Evolutionary conservation across 2,888 invertebrate species (phyloP).

Genomic region (Agonopterix alstromeriana): DNA sequence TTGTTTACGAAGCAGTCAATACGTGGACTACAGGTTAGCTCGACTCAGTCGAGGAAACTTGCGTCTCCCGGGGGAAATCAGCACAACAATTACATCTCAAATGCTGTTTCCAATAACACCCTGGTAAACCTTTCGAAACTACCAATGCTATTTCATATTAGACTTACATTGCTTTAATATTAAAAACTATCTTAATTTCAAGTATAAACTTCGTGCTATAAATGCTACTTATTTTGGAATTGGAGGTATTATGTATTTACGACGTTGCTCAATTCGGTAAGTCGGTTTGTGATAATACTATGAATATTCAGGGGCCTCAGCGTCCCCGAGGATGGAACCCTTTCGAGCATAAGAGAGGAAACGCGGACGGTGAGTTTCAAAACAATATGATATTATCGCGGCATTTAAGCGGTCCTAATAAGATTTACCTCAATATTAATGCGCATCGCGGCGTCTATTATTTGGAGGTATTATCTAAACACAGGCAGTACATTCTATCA

Average conservation of each 20-base stretch:
- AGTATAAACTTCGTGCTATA: conserved; percentile 2
- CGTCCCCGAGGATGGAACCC: conserved; percentile 67
- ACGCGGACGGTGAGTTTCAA: conserved; percentile 68
- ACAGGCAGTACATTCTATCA: conserved; percentile 40
- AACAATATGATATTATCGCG: conserved; percentile 75
- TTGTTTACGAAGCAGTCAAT: conserved; percentile 34
- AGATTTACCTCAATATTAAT: conserved; percentile 76
- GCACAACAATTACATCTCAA: conserved; percentile 69
- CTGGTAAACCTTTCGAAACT: conserved; percentile 49
- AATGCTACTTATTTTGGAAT: conserved; percentile 43
- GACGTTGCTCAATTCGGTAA: conserved; percentile 57
- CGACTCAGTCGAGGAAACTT: conserved; percentile 38
- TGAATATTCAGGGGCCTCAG: conserved; percentile 66
- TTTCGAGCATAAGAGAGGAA: conserved; percentile 70
- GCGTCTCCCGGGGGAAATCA: conserved; percentile 65
- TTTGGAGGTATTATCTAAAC: conserved; percentile 65
- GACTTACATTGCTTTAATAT: too few species aligned
- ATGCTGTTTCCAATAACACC: conserved; percentile 62
- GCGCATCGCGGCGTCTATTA: conserved; percentile 71
- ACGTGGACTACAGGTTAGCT: conserved; percentile 35
- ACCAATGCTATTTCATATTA: not conserved
- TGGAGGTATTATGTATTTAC: conserved; percentile 56
- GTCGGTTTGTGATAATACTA: conserved; percentile 67
- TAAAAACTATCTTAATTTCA: too few species aligned
- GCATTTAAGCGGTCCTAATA: conserved; percentile 73